phyloP scores from a whole-genome alignment of 2,888 invertebrate species.

The Drosophila longiperda region DNA sequence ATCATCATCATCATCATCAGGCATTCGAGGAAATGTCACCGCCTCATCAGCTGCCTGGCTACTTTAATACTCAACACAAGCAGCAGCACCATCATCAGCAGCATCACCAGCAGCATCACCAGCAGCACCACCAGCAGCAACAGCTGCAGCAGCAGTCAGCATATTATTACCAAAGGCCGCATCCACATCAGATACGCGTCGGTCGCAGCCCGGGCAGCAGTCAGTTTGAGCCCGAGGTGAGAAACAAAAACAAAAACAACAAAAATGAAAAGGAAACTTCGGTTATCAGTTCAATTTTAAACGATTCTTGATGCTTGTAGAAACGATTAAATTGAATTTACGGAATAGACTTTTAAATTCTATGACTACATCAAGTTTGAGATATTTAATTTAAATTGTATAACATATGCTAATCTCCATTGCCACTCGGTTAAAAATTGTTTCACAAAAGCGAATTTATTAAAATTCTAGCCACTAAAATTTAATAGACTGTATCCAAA shows the following conservation, averaged over 20 bases:
- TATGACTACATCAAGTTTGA: background rate
- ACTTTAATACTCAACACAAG: slow-evolving; percentile 19
- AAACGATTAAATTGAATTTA: background rate
- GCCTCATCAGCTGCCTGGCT: slow-evolving; percentile 39
- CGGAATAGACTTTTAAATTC: background rate
- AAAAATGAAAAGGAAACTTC: background rate
- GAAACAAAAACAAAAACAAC: background rate
- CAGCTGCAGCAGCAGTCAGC: slow-evolving; percentile 36
- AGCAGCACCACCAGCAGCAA: slow-evolving; percentile 22
- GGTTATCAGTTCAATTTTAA: background rate
- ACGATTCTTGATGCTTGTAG: background rate
- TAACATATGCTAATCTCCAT: background rate
- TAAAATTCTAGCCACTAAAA: background rate
- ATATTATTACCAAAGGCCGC: slow-evolving; percentile 67
- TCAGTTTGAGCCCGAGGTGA: slow-evolving; percentile 78
- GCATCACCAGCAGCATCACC: slow-evolving; percentile 28
- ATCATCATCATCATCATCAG: slow-evolving; percentile 55
- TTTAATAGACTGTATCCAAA: background rate
- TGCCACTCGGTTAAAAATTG: background rate
- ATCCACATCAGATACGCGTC: slow-evolving; percentile 83
- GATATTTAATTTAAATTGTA: background rate
- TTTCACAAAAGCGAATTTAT: background rate
- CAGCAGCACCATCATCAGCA: slow-evolving; percentile 29
- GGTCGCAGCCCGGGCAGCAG: slow-evolving; percentile 84
- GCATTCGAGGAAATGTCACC: slow-evolving; percentile 37